Evolutionary conservation across 2,888 invertebrate genomes (phyloP).

Genomic region (Orthonychiurus folsomi): DNA sequence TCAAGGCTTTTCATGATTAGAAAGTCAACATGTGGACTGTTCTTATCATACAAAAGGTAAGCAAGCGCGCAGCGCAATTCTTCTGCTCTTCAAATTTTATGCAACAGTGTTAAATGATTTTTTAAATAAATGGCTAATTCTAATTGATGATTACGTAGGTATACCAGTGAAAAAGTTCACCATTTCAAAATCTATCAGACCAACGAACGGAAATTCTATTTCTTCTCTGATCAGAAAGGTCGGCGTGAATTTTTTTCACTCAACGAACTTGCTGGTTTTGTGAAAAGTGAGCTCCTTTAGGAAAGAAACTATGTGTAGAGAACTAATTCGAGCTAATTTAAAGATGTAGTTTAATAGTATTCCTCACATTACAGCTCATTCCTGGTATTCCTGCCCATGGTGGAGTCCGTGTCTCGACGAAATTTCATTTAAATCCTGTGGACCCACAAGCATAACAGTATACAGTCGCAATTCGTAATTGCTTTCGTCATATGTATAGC

Average conservation of each 20-base stretch:
- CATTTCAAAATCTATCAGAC: background rate
- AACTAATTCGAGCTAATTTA: no score
- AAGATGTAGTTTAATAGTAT: background rate
- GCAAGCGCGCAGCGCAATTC: no score
- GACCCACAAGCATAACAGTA: background rate
- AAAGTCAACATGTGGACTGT: background rate
- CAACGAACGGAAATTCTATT: background rate
- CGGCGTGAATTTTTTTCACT: background rate
- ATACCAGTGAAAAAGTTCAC: background rate
- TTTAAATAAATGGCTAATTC: no score
- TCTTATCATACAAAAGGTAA: background rate
- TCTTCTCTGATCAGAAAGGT: background rate
- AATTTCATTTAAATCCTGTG: background rate
- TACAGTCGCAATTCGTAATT: background rate
- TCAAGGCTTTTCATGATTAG: background rate
- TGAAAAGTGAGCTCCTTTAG: background rate
- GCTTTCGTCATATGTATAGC: no score
- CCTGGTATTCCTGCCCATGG: background rate
- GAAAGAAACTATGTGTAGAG: background rate
- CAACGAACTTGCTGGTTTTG: background rate
- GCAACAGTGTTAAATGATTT: no score
- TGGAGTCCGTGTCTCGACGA: background rate
- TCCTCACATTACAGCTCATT: background rate
- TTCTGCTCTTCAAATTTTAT: background rate
- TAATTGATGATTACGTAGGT: no score